Percentiles rank a stretch among this genome's conserved stretches.
These are phyloP conservation scores for Tautogolabrus adspersus DNA, from an alignment of 2,113 vertebrate genomes.

Conservation along the genomic window DNA sequence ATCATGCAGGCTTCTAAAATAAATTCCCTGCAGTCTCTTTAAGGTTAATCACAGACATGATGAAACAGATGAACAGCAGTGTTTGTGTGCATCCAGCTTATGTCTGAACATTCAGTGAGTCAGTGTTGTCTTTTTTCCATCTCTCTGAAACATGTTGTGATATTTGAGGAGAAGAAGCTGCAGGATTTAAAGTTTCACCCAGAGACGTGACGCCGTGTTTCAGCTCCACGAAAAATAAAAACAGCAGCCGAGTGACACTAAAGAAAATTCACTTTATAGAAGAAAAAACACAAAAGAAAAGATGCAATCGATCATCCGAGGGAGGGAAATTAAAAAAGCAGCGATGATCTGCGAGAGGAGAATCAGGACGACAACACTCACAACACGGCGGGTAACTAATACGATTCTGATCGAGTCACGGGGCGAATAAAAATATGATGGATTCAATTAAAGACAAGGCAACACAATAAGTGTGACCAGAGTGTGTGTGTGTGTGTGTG, in stretches of 20 bases:
- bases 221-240: conserved; percentile 3
- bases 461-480: not conserved
- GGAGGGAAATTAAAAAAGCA: conserved; percentile 15
- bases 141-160: too few relatives aligned
- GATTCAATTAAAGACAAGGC: not conserved
- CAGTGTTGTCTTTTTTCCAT: too few relatives aligned
- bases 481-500: not conserved
- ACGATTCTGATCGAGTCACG: not conserved
- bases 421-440: not conserved
- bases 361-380: not conserved
- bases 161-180: too few relatives aligned
- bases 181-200: not conserved
- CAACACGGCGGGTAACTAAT: not conserved
- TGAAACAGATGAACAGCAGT: too few relatives aligned
- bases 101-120: too few relatives aligned
- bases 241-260: not conserved
- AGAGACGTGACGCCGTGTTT: not conserved
- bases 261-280: not conserved
- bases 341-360: not conserved
- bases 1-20: too few relatives aligned
- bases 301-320: conserved; percentile 26
- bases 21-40: too few relatives aligned
- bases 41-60: too few relatives aligned
- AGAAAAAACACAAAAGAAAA: not conserved
- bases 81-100: too few relatives aligned